Conservation (phyloP, 2,888 invertebrate genomes). For the Altica lythri region DNA sequence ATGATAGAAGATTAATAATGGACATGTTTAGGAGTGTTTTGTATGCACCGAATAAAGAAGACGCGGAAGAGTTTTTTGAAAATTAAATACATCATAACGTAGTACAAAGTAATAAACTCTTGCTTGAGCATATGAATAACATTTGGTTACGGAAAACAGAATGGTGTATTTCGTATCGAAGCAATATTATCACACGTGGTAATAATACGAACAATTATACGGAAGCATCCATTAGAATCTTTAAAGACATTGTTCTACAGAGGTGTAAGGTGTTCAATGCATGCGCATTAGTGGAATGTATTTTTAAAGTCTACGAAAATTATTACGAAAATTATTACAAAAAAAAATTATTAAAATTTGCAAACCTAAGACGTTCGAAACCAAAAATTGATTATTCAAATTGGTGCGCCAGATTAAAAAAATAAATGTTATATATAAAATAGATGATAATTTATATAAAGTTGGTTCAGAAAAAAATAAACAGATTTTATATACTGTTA, state of each 20-base stretch:
- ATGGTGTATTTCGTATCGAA: neutral
- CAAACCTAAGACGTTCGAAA: too few relatives aligned
- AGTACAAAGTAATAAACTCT: neutral
- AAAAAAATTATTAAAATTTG: too few relatives aligned
- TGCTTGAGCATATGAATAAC: slow-evolving; percentile 1
- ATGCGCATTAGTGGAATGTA: too few relatives aligned
- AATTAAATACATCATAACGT: neutral
- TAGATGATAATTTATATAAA: neutral
- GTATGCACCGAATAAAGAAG: too few relatives aligned
- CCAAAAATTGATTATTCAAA: neutral
- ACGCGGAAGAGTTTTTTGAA: neutral
- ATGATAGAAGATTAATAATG: too few relatives aligned
- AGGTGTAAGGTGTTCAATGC: too few relatives aligned
- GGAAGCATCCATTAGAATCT: neutral
- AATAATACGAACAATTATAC: neutral
- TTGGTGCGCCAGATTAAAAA: neutral
- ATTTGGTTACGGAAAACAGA: neutral
- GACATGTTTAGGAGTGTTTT: too few relatives aligned
- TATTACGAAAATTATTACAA: too few relatives aligned
- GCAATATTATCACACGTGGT: neutral
- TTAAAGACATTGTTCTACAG: neutral
- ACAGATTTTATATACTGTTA: neutral
- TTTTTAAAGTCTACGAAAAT: too few relatives aligned
- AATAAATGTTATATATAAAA: neutral
- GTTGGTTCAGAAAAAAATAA: neutral